Evolutionary conservation across 2,797 vertebrate genomes (phyloP).

Genomic region (Enteromius trimaculatus): DNA sequence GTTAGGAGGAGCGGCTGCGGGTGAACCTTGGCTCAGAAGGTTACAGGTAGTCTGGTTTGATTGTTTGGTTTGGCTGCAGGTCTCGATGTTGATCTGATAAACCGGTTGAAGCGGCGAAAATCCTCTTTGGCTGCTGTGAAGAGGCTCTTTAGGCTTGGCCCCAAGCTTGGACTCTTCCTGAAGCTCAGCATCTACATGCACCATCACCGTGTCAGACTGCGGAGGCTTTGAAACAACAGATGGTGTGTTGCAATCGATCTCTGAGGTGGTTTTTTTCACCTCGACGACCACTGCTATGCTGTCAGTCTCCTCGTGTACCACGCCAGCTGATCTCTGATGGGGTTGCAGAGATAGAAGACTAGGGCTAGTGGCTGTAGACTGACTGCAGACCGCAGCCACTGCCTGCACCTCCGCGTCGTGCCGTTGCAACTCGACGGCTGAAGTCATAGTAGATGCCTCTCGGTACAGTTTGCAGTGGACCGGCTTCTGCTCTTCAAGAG

Average conservation of each 20-base stretch:
- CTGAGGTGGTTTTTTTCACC: conserved; percentile 53
- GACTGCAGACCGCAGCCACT: conserved; percentile 82
- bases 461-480: conserved; percentile 75
- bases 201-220: conserved; percentile 58
- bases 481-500: conserved; percentile 32
- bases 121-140: conserved; percentile 67
- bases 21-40: conserved; percentile 48
- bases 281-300: conserved; percentile 79
- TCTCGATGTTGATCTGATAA: conserved; percentile 77
- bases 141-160: conserved; percentile 68
- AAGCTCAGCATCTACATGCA: conserved; percentile 58
- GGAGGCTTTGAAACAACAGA: conserved; percentile 45
- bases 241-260: conserved; percentile 57
- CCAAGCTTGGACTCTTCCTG: conserved; percentile 62
- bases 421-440: conserved; percentile 67
- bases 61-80: conserved; percentile 66
- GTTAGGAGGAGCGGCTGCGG: conserved; percentile 26
- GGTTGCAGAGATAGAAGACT: conserved; percentile 79
- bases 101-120: conserved; percentile 61
- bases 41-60: conserved; percentile 25
- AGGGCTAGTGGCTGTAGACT: conserved; percentile 90
- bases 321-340: conserved; percentile 46
- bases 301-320: conserved; percentile 73
- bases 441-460: conserved; percentile 92
- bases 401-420: conserved; percentile 93